Base-by-base conservation (phyloP, 1,140 invertebrate genomes). In the Delia radicum region DNA sequence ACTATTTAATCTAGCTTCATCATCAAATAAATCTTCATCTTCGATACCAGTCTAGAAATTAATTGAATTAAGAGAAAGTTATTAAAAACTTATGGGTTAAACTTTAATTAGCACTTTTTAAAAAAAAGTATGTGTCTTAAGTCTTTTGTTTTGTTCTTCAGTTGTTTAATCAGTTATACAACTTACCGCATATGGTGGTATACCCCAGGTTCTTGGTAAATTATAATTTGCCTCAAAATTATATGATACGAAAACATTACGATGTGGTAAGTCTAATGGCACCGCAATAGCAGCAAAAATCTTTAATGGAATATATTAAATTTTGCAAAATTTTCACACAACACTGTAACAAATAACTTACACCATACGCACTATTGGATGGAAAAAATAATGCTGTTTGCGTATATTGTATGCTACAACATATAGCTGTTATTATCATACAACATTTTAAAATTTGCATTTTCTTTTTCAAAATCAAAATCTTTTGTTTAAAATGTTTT, bases 181-280 rank as follows among this genome's bases (percentile, higher is more conserved):
- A 81, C 83, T 83, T 78, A 85, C 83, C 77, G 80, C 83, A 76
- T 81, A 62, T 46, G 83, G 80, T 37, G 79, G 80, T 28, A 80
- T 72, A 46, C 76, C 74, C 81, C 81, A 85, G 24, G 79, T 83
- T 1, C 67, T 26, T n/a, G 84, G 82, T 6, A 92, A 85, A 77
- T 81, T 84, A 85, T 93, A 94, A 82, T 90, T 92, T 0, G 91
- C 91, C 83, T 94, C 93, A 80, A 93, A 92, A 81, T 93, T 93
- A 80, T 92, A 93, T 0, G 93, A 93, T 18, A 93, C 86, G 77
- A 92, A 92, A 42, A 93, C 89, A 78, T 92, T 91, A 78, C 91
- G 91, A 79, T 90, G 88, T 1, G 91, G 91, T 46, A 93, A 87
- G 80, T 92, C 92, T n/a, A 94, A 81, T 0, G 93, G 93, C 27